Percentiles rank a stretch among this genome's conserved stretches.
Conservation (phyloP, 2,113 vertebrate species). For the Ictalurus punctatus region DNA sequence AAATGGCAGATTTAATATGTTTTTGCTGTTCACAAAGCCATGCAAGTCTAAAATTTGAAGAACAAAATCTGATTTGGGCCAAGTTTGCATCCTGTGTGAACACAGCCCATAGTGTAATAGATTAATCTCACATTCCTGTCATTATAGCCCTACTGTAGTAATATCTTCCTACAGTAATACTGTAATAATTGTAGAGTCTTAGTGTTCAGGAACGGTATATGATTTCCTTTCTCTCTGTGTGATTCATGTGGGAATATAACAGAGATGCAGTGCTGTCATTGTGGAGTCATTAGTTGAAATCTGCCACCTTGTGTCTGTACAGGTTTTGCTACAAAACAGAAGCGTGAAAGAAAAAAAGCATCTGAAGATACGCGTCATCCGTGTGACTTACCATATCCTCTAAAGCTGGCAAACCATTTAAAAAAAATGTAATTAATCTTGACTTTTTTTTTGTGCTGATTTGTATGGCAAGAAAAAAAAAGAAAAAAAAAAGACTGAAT, state of each 20-base stretch:
- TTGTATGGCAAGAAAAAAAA: not conserved
- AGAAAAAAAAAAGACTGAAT: too few species aligned
- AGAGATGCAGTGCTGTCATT: not conserved
- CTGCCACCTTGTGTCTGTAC: not conserved
- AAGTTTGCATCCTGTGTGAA: too few species aligned
- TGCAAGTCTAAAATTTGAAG: too few species aligned
- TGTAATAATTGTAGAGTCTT: not conserved
- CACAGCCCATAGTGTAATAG: too few species aligned
- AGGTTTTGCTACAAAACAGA: not conserved
- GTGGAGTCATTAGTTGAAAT: not conserved
- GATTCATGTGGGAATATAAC: not conserved
- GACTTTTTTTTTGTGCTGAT: not conserved
- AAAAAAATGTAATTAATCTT: not conserved
- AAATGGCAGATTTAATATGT: too few species aligned
- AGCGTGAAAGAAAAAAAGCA: not conserved
- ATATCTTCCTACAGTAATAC: too few species aligned
- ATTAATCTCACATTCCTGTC: not conserved
- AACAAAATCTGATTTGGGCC: too few species aligned
- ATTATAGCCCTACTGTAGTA: not conserved
- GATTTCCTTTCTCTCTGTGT: not conserved
- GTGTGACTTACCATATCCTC: not conserved
- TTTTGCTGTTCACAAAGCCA: too few species aligned
- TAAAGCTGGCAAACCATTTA: not conserved
- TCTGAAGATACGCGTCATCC: not conserved
- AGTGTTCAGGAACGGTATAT: not conserved